Percentiles rank a stretch among this genome's conserved stretches.
These are phyloP conservation scores for Lampropteryx suffumata DNA, from an alignment of 2,888 invertebrate species.

Conservation along the genomic window DNA sequence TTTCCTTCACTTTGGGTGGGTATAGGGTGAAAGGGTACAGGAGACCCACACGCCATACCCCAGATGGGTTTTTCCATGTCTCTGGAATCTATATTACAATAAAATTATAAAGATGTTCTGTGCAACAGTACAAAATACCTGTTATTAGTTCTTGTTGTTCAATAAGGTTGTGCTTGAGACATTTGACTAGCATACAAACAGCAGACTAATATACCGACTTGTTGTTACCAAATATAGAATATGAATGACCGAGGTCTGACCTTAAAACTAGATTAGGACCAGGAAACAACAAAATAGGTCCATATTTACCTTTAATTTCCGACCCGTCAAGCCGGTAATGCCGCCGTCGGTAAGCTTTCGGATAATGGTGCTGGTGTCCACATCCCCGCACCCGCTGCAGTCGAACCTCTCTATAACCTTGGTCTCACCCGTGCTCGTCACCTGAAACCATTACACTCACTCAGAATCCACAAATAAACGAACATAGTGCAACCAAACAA, in stretches of 20 bases:
- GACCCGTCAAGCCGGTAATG: slow-evolving; percentile 93
- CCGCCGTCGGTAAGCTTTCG: slow-evolving; percentile 84
- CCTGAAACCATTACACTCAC: slow-evolving; percentile 75
- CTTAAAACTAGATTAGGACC: slow-evolving; percentile 18
- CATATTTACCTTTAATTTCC: slow-evolving; percentile 89
- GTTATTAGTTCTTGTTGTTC: no score
- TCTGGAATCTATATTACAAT: slow-evolving; percentile 86
- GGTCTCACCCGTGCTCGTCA: slow-evolving; percentile 92
- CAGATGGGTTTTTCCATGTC: slow-evolving; percentile 92
- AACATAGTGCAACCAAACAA: slow-evolving; percentile 56
- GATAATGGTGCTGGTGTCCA: slow-evolving; percentile 89
- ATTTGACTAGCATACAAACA: background rate
- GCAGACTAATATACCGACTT: slow-evolving; percentile 13
- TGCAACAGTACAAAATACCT: no score
- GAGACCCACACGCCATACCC: slow-evolving; percentile 93
- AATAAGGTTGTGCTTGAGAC: no score
- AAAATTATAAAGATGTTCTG: no score
- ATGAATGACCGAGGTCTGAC: slow-evolving; percentile 18
- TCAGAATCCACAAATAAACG: slow-evolving; percentile 38
- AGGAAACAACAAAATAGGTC: slow-evolving; percentile 9
- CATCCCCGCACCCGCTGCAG: slow-evolving; percentile 98
- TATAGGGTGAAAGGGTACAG: slow-evolving; percentile 94
- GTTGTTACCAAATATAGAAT: slow-evolving; percentile 6
- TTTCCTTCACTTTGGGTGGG: slow-evolving; percentile 91
- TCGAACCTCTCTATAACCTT: slow-evolving; percentile 98